Evolutionary conservation across 2,888 invertebrate species (phyloP), one percentile per base, ranked within the genome.

Genomic region (Ochropacha duplaris): DNA sequence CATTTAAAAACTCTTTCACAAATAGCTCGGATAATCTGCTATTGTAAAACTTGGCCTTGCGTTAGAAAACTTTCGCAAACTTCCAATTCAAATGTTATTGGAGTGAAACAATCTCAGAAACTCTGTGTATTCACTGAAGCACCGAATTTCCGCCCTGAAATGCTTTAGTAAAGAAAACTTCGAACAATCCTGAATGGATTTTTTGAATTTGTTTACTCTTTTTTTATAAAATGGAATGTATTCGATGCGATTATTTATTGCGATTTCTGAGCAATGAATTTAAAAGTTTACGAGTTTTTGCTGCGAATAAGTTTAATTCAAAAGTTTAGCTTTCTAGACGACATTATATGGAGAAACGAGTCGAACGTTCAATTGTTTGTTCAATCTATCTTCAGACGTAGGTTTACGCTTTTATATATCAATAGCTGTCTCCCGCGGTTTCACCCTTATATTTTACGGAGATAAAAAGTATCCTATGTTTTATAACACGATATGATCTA

Each of bases 61-160:
- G 50, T 26, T 50, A 26, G 28, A 24, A 54, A 68, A 65, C 62
- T 63, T 60, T 22, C 39, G 34, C 2, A 26, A 63, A 68, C 62
- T 66, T 73, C 58, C 54, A 22, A 67, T 63, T 67, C 61, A 65
- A 66, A 71, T 69, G 63, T 69, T 71, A 65, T 71, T 69, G 56
- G 54, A 65, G 16, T 64, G 50, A 64, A 69, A 71, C 67, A 68
- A 66, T 73, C 60, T 72, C 55, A 56, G 49, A 26, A 66, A 57
- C 57, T 52, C 31, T 16, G n/a, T 57, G 56, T 57, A 59, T 50
- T 58, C 59, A 55, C 28, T 60, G 57, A 57, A 54, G 64, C 59
- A 58, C 55, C 57, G 57, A 63, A 60, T 60, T 57, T 52, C 58
- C 52, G 34, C 31, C 12, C 31, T 12, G 14, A 52, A 63, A 59